Conservation (phyloP, 2,113 vertebrate genomes). For the Isurus oxyrinchus region DNA sequence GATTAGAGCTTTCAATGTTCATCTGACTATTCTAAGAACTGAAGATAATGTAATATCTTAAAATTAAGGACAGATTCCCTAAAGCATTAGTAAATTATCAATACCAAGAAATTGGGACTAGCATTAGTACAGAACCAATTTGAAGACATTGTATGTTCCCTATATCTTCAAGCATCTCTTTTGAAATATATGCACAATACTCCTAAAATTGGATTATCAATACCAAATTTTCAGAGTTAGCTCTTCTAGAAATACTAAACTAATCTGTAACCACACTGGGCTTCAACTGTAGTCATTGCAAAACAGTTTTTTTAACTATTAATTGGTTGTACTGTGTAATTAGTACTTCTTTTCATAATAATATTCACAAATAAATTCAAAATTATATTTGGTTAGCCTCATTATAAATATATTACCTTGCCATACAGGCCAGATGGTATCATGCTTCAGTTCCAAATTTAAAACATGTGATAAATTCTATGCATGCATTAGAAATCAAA, state of each 20-base stretch:
- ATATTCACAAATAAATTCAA: slow-evolving; percentile 31
- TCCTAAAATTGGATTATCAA: not conserved
- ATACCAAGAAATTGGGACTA: not conserved
- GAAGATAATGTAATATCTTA: not conserved
- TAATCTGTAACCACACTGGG: not conserved
- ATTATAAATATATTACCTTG: slow-evolving; percentile 66
- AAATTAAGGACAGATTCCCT: not conserved
- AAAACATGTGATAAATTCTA: slow-evolving; percentile 81
- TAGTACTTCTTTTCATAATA: not conserved
- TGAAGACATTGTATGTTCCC: not conserved
- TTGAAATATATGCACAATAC: not conserved
- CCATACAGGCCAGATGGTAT: slow-evolving; percentile 78
- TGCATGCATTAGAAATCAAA: slow-evolving; percentile 75
- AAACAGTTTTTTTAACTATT: not conserved
- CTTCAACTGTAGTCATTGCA: not conserved
- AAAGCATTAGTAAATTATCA: not conserved
- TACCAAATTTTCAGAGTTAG: not conserved
- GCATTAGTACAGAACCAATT: not conserved
- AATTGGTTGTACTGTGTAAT: not conserved
- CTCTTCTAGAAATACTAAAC: not conserved
- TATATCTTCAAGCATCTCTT: not conserved
- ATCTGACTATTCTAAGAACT: not conserved
- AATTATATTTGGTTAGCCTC: slow-evolving; percentile 8
- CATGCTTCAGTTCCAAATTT: slow-evolving; percentile 73
- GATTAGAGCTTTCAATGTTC: not conserved